Conservation (phyloP, 2,113 vertebrate species). For the Fulmarus glacialis region DNA sequence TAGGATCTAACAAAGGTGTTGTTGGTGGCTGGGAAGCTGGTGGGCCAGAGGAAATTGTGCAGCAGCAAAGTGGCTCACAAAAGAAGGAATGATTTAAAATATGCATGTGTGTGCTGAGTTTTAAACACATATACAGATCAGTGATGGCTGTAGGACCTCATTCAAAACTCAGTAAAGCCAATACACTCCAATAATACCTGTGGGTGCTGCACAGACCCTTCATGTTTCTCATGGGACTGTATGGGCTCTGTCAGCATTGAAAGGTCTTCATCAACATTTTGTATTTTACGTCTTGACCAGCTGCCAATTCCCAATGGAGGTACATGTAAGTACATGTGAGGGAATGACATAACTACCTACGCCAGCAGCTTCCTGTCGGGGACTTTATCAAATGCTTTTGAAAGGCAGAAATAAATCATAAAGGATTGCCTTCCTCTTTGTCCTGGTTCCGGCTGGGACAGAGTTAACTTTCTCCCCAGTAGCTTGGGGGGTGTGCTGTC, state of each 20-base stretch:
- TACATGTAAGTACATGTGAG: neutral
- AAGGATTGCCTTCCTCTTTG: neutral
- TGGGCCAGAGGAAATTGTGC: neutral
- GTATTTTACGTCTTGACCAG: neutral
- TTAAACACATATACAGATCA: neutral
- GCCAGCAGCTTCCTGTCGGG: neutral
- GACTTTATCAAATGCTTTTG: neutral
- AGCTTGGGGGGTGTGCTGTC: too few relatives aligned
- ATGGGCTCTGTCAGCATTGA: neutral
- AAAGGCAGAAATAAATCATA: neutral
- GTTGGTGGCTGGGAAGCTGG: neutral
- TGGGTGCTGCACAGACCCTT: neutral
- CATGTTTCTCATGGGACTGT: neutral
- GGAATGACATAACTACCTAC: neutral
- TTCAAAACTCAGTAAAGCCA: neutral
- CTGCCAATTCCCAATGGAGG: neutral
- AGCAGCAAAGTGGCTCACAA: neutral
- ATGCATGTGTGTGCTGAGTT: neutral
- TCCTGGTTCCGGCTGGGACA: too few relatives aligned
- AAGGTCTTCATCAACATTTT: neutral
- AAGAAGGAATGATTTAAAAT: neutral
- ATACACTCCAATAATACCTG: neutral
- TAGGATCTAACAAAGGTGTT: neutral
- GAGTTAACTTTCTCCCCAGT: too few relatives aligned
- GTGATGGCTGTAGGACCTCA: neutral